These are phyloP conservation scores for Sitophilus oryzae DNA, from an alignment of 1,140 invertebrate species.

Conservation along the genomic window DNA sequence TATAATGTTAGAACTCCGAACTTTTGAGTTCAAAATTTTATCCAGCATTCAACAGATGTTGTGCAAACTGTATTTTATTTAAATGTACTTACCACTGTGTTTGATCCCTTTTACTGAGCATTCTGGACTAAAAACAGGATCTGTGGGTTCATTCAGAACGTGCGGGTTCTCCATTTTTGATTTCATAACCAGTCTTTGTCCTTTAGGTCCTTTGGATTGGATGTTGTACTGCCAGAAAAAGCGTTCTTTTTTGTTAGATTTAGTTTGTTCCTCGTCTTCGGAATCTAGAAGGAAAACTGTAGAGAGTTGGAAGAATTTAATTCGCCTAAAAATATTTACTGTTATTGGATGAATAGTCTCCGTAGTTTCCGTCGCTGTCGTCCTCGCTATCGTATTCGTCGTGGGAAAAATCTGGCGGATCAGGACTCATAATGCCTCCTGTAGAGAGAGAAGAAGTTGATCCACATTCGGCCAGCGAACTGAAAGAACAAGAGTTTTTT, in stretches of 20 bases:
- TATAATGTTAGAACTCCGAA: too few relatives aligned
- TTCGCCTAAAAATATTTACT: slow-evolving; percentile 44
- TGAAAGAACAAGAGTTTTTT: slow-evolving; percentile 30
- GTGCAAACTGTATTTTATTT: too few relatives aligned
- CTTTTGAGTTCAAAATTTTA: too few relatives aligned
- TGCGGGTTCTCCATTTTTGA: slow-evolving; percentile 88
- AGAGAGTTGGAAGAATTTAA: background rate
- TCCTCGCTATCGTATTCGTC: slow-evolving; percentile 75
- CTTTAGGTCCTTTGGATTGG: slow-evolving; percentile 96
- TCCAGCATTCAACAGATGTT: too few relatives aligned
- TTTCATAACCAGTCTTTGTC: slow-evolving; percentile 75
- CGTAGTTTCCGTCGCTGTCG: slow-evolving; percentile 77
- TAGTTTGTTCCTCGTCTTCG: slow-evolving; percentile 54
- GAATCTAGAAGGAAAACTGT: slow-evolving; percentile 42
- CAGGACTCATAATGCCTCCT: slow-evolving; percentile 75
- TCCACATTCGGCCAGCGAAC: slow-evolving; percentile 75
- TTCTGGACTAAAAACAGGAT: slow-evolving; percentile 87
- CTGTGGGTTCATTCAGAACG: slow-evolving; percentile 78
- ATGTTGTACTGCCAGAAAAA: slow-evolving; percentile 99
- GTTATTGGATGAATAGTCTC: slow-evolving; percentile 77
- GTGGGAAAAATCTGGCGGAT: slow-evolving; percentile 72
- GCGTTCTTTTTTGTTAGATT: slow-evolving; percentile 66
- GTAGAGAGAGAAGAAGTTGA: slow-evolving; percentile 82
- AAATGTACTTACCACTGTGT: slow-evolving; percentile 69
- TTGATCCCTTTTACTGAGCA: slow-evolving; percentile 87